Evolutionary conservation across 2,888 invertebrate species (phyloP).

Genomic region (Lycophotia porphyrea): DNA sequence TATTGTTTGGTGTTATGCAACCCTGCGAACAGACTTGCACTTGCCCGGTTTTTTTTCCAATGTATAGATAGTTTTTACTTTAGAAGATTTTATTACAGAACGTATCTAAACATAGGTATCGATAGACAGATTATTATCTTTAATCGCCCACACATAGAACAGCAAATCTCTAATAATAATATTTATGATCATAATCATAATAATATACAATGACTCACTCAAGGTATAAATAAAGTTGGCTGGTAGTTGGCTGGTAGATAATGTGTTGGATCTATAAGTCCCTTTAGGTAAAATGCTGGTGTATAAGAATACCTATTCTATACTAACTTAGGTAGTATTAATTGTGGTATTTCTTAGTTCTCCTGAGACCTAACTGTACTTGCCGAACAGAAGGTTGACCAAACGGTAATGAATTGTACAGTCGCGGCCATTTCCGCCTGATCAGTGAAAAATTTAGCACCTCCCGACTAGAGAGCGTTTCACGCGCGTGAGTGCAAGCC

Average conservation of each 20-base stretch:
- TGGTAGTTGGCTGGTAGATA: too few species aligned
- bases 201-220: neutral
- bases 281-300: neutral
- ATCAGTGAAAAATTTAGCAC: too few species aligned
- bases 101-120: neutral
- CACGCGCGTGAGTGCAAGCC: too few species aligned
- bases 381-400: neutral
- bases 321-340: neutral
- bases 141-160: conserved; percentile 3
- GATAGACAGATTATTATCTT: neutral
- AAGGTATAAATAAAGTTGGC: neutral
- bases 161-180: conserved; percentile 13
- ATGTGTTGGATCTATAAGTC: neutral
- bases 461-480: too few species aligned
- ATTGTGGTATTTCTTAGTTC: neutral
- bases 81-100: neutral
- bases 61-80: neutral
- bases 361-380: neutral
- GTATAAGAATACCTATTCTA: neutral
- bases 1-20: too few species aligned
- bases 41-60: neutral
- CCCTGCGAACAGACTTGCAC: neutral
- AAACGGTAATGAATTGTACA: neutral
- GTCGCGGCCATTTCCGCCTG: too few species aligned
- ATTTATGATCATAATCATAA: conserved; percentile 5